Evolutionary conservation across 1,140 invertebrate genomes (phyloP).

Genomic region (Aplysia californica): DNA sequence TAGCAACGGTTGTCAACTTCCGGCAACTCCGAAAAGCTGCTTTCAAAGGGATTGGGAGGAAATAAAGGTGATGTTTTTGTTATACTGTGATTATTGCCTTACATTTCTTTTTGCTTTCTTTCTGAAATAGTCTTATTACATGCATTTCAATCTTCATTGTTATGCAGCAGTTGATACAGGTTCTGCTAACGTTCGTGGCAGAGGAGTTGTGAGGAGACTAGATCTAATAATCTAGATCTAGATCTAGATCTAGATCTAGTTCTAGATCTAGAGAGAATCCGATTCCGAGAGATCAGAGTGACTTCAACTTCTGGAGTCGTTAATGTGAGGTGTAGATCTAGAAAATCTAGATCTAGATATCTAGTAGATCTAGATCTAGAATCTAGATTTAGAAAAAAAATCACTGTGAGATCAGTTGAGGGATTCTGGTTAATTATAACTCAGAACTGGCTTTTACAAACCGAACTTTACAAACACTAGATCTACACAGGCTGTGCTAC

Average conservation of each 20-base stretch:
- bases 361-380: neutral
- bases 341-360: neutral
- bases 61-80: no score
- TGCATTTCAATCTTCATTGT: neutral
- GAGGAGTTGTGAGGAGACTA: neutral
- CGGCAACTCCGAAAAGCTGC: neutral
- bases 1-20: slow-evolving; percentile 10
- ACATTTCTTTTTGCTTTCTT: neutral
- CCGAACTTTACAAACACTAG: neutral
- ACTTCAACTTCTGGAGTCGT: no score
- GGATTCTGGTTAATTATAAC: no score
- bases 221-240: neutral
- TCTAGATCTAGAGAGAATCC: neutral
- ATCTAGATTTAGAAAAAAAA: neutral
- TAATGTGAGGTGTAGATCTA: no score
- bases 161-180: neutral
- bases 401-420: no score
- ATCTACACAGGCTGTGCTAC: neutral
- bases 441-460: neutral
- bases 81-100: no score
- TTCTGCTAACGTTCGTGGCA: neutral
- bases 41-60: no score
- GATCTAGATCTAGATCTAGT: neutral
- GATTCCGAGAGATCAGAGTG: no score
- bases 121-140: neutral